phyloP scores from a whole-genome alignment of 2,888 invertebrate species.

The Ophion slaviceki region DNA sequence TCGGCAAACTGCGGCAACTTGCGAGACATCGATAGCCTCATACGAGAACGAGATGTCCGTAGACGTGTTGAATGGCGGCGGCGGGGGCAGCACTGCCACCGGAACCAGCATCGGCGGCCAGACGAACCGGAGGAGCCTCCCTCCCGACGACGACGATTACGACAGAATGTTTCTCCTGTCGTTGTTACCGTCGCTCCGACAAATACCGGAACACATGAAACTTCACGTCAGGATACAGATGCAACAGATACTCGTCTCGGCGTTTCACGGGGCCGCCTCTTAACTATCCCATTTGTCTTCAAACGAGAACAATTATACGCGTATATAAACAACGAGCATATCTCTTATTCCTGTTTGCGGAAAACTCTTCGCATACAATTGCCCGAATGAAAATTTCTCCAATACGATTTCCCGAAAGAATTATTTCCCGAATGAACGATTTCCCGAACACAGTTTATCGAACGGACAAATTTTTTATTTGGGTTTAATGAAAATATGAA shows the following conservation, averaged over 20 bases:
- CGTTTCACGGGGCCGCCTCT: conserved; percentile 55
- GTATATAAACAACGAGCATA: neutral
- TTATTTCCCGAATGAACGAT: too few relatives aligned
- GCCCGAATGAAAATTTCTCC: too few relatives aligned
- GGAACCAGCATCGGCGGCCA: too few relatives aligned
- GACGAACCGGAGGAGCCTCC: conserved; percentile 66
- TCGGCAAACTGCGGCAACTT: conserved; percentile 70
- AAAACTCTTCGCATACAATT: too few relatives aligned
- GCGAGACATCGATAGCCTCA: conserved; percentile 76
- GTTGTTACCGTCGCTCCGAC: conserved; percentile 78
- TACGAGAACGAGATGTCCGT: conserved; percentile 78
- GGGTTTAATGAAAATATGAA: too few relatives aligned
- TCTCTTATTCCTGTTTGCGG: too few relatives aligned
- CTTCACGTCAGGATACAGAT: conserved; percentile 81
- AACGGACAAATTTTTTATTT: too few relatives aligned
- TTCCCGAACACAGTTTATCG: too few relatives aligned
- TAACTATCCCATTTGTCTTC: neutral
- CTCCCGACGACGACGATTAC: conserved; percentile 78
- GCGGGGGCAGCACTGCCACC: conserved; percentile 63
- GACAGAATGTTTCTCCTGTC: conserved; percentile 81
- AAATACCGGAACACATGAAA: conserved; percentile 79
- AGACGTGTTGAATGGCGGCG: conserved; percentile 72
- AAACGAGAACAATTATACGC: neutral
- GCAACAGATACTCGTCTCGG: conserved; percentile 75
- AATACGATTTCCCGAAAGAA: too few relatives aligned